phyloP scores from a whole-genome alignment of 2,113 vertebrate species.

The Pao palembangensis region DNA sequence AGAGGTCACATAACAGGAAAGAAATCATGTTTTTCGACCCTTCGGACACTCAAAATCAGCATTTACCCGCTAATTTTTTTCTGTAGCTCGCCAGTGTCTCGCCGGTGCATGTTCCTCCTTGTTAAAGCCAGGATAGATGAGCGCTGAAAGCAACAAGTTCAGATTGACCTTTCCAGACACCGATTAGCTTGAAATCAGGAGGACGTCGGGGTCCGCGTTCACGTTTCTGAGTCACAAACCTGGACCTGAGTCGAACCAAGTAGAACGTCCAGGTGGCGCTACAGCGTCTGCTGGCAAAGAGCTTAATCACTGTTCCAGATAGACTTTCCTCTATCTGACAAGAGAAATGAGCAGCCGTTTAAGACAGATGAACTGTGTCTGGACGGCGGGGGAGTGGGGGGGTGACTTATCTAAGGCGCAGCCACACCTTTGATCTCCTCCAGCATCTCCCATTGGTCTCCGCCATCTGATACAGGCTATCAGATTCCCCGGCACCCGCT shows the following conservation, averaged over 20 bases:
- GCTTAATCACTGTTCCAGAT: conserved; percentile 69
- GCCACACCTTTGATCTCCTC: conserved; percentile 71
- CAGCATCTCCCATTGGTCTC: conserved; percentile 60
- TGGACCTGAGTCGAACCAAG: conserved; percentile 39
- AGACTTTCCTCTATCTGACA: conserved; percentile 61
- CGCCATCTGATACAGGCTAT: conserved; percentile 63
- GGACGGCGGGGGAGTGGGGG: conserved; percentile 32
- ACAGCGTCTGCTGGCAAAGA: conserved; percentile 36
- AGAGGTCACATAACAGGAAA: conserved; percentile 13
- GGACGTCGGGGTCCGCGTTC: conserved; percentile 1
- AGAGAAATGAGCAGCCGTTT: conserved; percentile 73
- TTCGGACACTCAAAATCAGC: no score
- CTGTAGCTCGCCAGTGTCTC: no score
- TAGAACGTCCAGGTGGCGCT: conserved; percentile 31
- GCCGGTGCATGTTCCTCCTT: no score
- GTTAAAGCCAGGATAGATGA: no score
- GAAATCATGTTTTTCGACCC: not conserved
- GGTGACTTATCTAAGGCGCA: conserved; percentile 64
- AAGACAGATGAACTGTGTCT: conserved; percentile 73
- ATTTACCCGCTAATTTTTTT: no score
- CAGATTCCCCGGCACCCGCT: conserved; percentile 57
- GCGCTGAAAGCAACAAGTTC: not conserved
- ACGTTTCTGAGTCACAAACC: conserved; percentile 33
- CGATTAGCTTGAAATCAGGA: conserved; percentile 21
- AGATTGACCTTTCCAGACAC: conserved; percentile 11